These are phyloP conservation scores for Elachura formosa DNA, from an alignment of 2,113 vertebrate genomes.

Conservation along the genomic window DNA sequence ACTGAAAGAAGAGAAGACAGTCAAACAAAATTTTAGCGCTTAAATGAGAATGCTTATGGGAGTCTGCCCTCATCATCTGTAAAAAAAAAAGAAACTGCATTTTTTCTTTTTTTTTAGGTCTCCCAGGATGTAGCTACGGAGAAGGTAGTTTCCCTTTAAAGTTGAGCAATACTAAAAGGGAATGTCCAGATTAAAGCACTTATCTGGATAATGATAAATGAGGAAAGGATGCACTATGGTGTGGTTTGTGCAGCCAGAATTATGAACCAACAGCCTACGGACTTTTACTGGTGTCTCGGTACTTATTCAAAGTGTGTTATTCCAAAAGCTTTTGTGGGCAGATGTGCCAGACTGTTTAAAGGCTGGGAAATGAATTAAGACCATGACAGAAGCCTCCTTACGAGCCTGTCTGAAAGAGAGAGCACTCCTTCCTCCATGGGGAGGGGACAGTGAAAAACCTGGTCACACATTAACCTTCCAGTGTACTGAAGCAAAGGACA, in stretches of 20 bases:
- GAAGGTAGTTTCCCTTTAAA: not conserved
- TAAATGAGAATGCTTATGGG: not conserved
- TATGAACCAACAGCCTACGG: not conserved
- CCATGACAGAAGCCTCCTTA: not conserved
- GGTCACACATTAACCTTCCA: not conserved
- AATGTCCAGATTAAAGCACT: not conserved
- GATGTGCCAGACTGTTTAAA: not conserved
- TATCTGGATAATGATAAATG: not conserved
- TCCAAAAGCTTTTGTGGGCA: not conserved
- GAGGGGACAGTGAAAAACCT: not conserved
- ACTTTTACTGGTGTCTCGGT: not conserved
- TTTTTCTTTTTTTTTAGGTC: not conserved
- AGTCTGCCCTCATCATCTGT: not conserved
- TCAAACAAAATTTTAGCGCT: not conserved
- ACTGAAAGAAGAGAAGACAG: not conserved
- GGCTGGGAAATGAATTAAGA: not conserved
- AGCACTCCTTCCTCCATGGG: accelerated
- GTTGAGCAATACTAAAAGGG: not conserved
- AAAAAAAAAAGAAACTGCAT: too few species aligned
- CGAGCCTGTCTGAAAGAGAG: not conserved
- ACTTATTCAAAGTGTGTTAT: not conserved
- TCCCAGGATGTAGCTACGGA: not conserved
- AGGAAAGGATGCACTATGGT: not conserved
- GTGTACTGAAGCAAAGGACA: not conserved
- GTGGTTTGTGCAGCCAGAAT: not conserved